phyloP scores from a whole-genome alignment of 2,797 vertebrate genomes.

The Bufotes viridis region DNA sequence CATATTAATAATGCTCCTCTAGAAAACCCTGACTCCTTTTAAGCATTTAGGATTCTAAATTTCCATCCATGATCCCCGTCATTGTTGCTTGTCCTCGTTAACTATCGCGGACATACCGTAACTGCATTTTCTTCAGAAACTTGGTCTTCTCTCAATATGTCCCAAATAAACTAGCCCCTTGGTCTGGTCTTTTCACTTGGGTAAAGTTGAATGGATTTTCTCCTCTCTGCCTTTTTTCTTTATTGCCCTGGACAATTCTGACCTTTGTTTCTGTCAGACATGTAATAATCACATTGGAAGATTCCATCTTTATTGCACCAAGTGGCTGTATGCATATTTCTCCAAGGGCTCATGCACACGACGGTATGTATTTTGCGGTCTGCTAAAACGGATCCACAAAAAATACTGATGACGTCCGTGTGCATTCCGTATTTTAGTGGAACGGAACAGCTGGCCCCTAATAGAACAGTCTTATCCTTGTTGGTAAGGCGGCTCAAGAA shows the following conservation, averaged over 20 bases:
- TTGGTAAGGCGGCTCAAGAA: too few species aligned
- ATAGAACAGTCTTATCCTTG: too few species aligned
- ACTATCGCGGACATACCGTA: not conserved
- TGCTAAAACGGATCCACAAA: too few species aligned
- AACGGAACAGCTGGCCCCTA: too few species aligned
- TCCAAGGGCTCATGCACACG: not conserved
- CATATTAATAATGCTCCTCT: not conserved
- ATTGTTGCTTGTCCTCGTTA: not conserved
- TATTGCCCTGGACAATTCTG: not conserved
- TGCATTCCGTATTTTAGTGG: too few species aligned
- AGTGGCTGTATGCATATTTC: not conserved
- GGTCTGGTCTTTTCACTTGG: not conserved
- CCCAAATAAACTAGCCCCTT: not conserved
- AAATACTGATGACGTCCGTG: too few species aligned
- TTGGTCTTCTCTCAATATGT: too few species aligned
- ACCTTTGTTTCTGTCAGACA: not conserved
- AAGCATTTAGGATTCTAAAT: not conserved
- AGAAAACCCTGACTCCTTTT: not conserved
- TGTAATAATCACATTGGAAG: not conserved
- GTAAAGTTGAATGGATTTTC: slow-evolving; percentile 1
- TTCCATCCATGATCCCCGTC: not conserved
- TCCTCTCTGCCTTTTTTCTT: not conserved
- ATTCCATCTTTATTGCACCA: not conserved
- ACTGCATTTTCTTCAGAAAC: too few species aligned
- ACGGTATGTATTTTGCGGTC: too few species aligned